phyloP scores from a whole-genome alignment of 1,140 invertebrate genomes.

The Lepidurus packardi region DNA sequence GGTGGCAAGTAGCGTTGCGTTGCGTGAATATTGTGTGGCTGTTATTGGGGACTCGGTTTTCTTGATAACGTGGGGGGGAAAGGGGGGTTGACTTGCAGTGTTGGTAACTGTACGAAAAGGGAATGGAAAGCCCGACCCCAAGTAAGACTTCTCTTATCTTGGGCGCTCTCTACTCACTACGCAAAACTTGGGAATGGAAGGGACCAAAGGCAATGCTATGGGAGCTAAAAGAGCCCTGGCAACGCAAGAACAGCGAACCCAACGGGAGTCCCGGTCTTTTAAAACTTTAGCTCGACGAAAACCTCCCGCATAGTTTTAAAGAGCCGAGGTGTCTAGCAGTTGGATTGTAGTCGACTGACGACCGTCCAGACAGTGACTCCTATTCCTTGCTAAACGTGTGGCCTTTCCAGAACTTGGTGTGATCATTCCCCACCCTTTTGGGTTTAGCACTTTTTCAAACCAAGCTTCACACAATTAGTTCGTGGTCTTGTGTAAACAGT shows the following conservation, averaged over 20 bases:
- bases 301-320: conserved; percentile 15
- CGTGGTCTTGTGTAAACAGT: not conserved
- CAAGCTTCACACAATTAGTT: too few relatives aligned
- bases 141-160: conserved; percentile 4
- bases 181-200: not conserved
- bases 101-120: not conserved
- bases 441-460: too few relatives aligned
- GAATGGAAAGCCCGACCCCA: not conserved
- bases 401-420: not conserved
- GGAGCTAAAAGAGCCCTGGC: not conserved
- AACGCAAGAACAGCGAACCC: not conserved
- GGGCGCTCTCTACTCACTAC: not conserved
- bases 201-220: not conserved
- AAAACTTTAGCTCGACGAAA: too few relatives aligned
- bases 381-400: not conserved
- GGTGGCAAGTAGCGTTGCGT: not conserved
- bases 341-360: conserved; percentile 2
- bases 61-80: conserved; percentile 1
- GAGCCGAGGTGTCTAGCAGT: not conserved
- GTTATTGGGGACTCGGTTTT: not conserved
- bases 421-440: not conserved
- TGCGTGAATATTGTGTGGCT: not conserved
- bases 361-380: not conserved
- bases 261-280: not conserved
- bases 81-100: not conserved